A percentile compares a stretch with the other conserved stretches of the same genome.
phyloP scores from a whole-genome alignment of 2,888 invertebrate genomes.

The Tenthredo scrophulariae region DNA sequence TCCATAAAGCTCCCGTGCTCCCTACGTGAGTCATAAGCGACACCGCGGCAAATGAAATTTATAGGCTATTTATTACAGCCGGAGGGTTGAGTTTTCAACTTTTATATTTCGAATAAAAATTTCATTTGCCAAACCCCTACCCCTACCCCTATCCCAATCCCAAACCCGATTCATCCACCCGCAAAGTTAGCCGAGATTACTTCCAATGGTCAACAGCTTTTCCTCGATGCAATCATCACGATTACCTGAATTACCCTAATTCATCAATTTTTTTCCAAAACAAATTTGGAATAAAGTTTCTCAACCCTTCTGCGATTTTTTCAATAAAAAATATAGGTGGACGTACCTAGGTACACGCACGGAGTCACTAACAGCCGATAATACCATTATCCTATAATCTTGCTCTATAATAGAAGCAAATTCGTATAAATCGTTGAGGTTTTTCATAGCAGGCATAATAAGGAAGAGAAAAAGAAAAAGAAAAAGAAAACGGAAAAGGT shows the following conservation, averaged over 20 bases:
- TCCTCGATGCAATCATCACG: not conserved
- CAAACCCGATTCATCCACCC: not conserved
- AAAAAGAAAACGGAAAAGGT: not conserved
- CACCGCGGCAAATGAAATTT: conserved; percentile 63
- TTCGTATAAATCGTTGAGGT: not conserved
- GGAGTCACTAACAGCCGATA: not conserved
- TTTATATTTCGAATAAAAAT: conserved; percentile 40
- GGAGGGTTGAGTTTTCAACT: conserved; percentile 42
- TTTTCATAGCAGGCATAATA: not conserved
- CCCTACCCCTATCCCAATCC: not conserved
- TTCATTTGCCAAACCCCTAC: conserved; percentile 15
- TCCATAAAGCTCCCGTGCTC: conserved; percentile 54
- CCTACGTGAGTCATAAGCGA: conserved; percentile 64
- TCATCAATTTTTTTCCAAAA: not conserved
- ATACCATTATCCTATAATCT: not conserved
- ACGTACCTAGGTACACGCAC: not conserved
- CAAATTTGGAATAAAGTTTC: not conserved
- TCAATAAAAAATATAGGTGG: not conserved
- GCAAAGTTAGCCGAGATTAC: not conserved
- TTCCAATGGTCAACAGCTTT: conserved; percentile 3
- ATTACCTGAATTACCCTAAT: not conserved
- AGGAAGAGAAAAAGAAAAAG: not conserved
- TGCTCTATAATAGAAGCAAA: not conserved
- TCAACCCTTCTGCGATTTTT: not conserved
- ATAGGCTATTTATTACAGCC: conserved; percentile 62